These are phyloP conservation scores for Microchirus variegatus DNA, from an alignment of 2,797 vertebrate species.

Conservation along the genomic window DNA sequence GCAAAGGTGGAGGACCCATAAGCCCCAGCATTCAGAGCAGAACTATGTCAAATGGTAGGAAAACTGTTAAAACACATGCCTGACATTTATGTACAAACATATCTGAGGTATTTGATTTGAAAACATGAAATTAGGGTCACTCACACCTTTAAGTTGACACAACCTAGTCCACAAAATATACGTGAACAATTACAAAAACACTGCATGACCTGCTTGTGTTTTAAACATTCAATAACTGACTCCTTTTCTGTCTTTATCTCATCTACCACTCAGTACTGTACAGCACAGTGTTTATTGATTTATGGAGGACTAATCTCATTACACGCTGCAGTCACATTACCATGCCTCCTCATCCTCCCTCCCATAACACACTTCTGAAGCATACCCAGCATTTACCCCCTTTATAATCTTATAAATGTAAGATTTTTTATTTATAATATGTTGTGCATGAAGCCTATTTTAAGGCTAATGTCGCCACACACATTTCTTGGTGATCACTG, in stretches of 20 bases:
- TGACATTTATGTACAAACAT: conserved; percentile 36
- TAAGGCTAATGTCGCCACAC: conserved; percentile 29
- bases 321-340: conserved; percentile 68
- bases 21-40: conserved; percentile 99
- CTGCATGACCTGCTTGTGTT: conserved; percentile 8
- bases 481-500: conserved; percentile 39
- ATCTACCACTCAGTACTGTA: conserved; percentile 47
- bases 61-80: background rate
- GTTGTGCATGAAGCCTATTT: conserved; percentile 43
- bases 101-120: conserved; percentile 35
- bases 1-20: conserved; percentile 91
- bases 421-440: conserved; percentile 47
- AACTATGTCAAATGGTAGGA: conserved; percentile 94
- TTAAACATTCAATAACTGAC: conserved; percentile 1
- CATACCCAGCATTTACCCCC: conserved; percentile 32
- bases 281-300: conserved; percentile 72
- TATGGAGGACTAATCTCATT: conserved; percentile 73
- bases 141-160: background rate
- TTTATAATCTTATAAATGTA: conserved; percentile 56
- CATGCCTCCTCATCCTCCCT: conserved; percentile 49
- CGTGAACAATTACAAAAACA: background rate
- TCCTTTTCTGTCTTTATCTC: conserved; percentile 23
- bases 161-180: too few relatives aligned
- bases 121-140: conserved; percentile 21
- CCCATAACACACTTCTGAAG: conserved; percentile 46